phyloP scores from a whole-genome alignment of 92 coral and sea anemone species.

The Porites lobata region DNA sequence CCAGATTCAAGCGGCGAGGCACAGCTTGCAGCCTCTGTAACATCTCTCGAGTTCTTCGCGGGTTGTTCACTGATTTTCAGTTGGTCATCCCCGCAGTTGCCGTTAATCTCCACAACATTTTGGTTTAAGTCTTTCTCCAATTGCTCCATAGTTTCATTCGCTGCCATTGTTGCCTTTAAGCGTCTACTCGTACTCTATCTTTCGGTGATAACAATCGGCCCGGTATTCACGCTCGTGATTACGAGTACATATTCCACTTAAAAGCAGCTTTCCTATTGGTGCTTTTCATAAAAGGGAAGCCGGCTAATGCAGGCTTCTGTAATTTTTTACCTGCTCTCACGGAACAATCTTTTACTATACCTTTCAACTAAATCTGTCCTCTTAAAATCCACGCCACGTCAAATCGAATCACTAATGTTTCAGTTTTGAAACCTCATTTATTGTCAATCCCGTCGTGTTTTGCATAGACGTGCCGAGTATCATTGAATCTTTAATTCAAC shows the following conservation, averaged over 20 bases:
- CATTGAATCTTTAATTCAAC: neutral
- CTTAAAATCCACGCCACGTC: neutral
- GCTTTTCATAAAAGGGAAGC: conserved; percentile 37
- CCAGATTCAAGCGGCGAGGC: neutral
- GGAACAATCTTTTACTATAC: neutral
- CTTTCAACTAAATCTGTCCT: neutral
- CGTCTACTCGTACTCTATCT: neutral
- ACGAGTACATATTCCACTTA: conserved; percentile 49
- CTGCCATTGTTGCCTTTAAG: conserved; percentile 12
- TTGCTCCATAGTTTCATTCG: neutral
- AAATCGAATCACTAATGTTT: neutral
- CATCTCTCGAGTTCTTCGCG: conserved; percentile 6
- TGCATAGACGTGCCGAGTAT: neutral
- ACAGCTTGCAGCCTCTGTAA: neutral
- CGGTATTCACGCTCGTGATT: conserved; percentile 41
- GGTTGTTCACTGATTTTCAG: neutral
- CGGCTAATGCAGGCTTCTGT: conserved; percentile 32
- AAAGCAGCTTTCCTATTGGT: conserved; percentile 52
- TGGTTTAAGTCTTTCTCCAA: conserved; percentile 11
- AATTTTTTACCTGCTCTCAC: neutral
- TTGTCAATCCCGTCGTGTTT: neutral
- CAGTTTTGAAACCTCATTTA: neutral
- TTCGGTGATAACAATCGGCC: conserved; percentile 31
- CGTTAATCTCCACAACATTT: neutral
- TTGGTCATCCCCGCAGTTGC: conserved; percentile 8